A percentile compares a stretch with the other conserved stretches of the same genome.
Evolutionary conservation across 2,888 invertebrate species (phyloP).

Genomic region (Watsonalla cultraria): DNA sequence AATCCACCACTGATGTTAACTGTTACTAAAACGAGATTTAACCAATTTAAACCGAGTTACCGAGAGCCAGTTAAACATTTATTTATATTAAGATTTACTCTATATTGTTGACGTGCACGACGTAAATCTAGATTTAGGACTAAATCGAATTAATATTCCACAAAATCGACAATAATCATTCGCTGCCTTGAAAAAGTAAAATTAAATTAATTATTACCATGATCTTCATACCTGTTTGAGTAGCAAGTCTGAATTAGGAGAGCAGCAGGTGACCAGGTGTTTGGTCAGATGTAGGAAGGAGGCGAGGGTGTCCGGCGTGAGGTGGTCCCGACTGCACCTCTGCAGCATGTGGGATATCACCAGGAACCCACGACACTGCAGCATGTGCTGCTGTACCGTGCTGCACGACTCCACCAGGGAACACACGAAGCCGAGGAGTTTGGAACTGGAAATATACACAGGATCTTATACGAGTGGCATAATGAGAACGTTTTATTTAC

Average conservation of each 20-base stretch:
- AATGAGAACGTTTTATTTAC: too few species aligned
- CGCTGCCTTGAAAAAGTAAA: too few species aligned
- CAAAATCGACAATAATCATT: too few species aligned
- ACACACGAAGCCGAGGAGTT: conserved; percentile 97
- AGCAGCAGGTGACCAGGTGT: conserved; percentile 94
- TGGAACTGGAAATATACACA: conserved; percentile 82
- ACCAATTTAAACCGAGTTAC: too few species aligned
- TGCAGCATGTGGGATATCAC: conserved; percentile 98
- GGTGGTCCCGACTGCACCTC: conserved; percentile 93
- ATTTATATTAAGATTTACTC: too few species aligned
- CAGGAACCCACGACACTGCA: conserved; percentile 98
- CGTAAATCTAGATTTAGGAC: too few species aligned
- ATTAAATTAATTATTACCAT: too few species aligned
- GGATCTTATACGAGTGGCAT: not conserved
- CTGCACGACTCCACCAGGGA: conserved; percentile 97
- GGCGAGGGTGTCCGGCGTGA: conserved; percentile 95
- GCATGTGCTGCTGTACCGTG: conserved; percentile 99
- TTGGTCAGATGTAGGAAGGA: conserved; percentile 95
- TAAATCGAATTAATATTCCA: too few species aligned
- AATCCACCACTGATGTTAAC: too few species aligned
- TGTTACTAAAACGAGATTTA: too few species aligned
- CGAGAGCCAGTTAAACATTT: too few species aligned
- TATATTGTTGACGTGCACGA: too few species aligned
- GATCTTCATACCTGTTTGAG: conserved; percentile 88
- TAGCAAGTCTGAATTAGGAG: conserved; percentile 93